These are phyloP conservation scores for Acanthopagrus latus DNA, from an alignment of 2,797 vertebrate genomes.

Conservation along the genomic window DNA sequence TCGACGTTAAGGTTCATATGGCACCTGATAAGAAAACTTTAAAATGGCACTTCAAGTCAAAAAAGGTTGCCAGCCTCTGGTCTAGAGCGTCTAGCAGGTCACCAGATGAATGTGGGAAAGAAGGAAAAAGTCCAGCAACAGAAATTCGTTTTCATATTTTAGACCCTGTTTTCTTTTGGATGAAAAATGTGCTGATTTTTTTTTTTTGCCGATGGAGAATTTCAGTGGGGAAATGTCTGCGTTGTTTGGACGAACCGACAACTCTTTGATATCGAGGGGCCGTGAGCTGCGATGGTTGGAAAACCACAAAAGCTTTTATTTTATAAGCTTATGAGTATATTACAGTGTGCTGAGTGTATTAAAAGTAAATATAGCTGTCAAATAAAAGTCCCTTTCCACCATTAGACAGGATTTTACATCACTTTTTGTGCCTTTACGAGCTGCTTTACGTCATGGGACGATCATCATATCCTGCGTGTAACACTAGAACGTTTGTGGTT, in stretches of 20 bases:
- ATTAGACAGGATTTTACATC: background rate
- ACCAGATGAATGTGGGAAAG: slow-evolving; percentile 5
- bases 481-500: background rate
- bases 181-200: background rate
- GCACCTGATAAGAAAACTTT: no score
- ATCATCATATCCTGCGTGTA: background rate
- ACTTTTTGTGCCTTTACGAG: background rate
- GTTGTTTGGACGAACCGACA: background rate
- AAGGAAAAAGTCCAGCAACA: background rate
- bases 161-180: background rate
- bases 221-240: background rate
- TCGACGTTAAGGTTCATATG: no score
- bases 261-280: background rate
- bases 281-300: background rate
- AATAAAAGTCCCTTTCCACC: background rate
- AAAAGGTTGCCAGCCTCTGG: no score
- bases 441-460: background rate
- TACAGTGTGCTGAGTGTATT: background rate
- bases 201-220: background rate
- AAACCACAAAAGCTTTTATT: background rate
- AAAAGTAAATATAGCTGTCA: background rate
- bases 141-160: background rate
- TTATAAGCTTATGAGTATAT: background rate
- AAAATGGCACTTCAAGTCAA: no score
- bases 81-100: background rate